Evolutionary conservation across 2,113 vertebrate species (phyloP).

Genomic region (Oreochromis spilurus): DNA sequence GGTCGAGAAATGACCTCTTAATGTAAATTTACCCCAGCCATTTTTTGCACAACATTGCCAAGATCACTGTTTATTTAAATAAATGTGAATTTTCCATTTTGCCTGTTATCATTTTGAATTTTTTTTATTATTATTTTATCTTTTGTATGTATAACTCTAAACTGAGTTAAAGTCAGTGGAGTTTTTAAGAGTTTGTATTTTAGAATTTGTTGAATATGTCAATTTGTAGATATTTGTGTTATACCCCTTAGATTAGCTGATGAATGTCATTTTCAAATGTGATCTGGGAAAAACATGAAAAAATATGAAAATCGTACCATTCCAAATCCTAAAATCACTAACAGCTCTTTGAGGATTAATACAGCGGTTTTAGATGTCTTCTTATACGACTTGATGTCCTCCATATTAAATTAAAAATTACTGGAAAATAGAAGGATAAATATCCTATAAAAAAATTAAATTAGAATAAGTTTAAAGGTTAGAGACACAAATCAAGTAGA

Average conservation of each 20-base stretch:
- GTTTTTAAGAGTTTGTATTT: not conserved
- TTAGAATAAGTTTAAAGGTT: not conserved
- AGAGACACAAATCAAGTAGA: not conserved
- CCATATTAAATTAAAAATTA: not conserved
- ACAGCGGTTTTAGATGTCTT: not conserved
- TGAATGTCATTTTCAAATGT: not conserved
- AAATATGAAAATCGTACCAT: not conserved
- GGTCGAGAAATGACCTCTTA: not conserved
- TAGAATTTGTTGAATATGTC: not conserved
- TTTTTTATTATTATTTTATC: not conserved
- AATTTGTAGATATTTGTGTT: not conserved
- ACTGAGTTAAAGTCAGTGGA: not conserved
- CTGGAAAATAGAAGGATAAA: not conserved
- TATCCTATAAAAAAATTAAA: not conserved
- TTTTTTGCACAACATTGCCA: not conserved
- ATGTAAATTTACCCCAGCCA: not conserved
- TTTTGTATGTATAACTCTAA: not conserved
- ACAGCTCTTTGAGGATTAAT: not conserved
- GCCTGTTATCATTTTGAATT: not conserved
- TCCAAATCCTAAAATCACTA: not conserved
- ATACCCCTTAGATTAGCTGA: not conserved
- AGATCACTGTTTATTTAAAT: not conserved
- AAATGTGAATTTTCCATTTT: not conserved
- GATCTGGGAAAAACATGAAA: not conserved
- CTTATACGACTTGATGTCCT: not conserved